A percentile compares a stretch with the other conserved stretches of the same genome.
These are phyloP conservation scores for Tiaroga cobitis DNA, from an alignment of 2,797 vertebrate species.

Conservation along the genomic window DNA sequence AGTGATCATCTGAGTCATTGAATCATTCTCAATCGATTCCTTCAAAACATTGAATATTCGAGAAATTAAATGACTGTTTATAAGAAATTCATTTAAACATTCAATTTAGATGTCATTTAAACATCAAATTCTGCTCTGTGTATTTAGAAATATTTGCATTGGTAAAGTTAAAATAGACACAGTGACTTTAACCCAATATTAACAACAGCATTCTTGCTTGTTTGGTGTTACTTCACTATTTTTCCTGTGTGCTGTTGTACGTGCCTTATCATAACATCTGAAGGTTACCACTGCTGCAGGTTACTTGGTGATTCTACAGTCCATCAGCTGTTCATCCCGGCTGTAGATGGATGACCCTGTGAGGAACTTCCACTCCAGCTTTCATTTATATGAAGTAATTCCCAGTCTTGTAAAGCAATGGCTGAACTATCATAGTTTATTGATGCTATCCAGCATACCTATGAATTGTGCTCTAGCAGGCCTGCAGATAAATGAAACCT, in stretches of 20 bases:
- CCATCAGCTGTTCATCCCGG: conserved; percentile 46
- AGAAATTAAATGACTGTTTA: not conserved
- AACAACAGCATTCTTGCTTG: conserved; percentile 14
- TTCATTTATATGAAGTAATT: conserved; percentile 33
- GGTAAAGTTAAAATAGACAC: not conserved
- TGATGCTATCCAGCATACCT: conserved; percentile 52
- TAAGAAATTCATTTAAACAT: not conserved
- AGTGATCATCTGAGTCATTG: too few relatives aligned
- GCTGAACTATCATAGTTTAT: conserved; percentile 53
- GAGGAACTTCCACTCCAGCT: conserved; percentile 33
- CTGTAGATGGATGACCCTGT: conserved; percentile 31
- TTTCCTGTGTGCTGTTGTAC: not conserved
- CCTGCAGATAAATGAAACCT: conserved; percentile 37
- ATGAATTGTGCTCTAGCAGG: conserved; percentile 50
- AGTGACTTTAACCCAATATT: not conserved
- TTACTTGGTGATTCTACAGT: conserved; percentile 36
- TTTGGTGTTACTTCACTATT: not conserved
- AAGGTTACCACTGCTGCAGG: conserved; percentile 23
- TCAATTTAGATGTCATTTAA: not conserved
- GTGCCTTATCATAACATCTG: not conserved
- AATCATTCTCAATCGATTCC: not conserved
- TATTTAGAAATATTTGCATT: not conserved
- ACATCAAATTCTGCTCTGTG: not conserved
- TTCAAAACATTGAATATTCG: not conserved
- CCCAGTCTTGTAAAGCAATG: conserved; percentile 49